phyloP scores from a whole-genome alignment of 1,140 invertebrate species.

The Periplaneta americana region DNA sequence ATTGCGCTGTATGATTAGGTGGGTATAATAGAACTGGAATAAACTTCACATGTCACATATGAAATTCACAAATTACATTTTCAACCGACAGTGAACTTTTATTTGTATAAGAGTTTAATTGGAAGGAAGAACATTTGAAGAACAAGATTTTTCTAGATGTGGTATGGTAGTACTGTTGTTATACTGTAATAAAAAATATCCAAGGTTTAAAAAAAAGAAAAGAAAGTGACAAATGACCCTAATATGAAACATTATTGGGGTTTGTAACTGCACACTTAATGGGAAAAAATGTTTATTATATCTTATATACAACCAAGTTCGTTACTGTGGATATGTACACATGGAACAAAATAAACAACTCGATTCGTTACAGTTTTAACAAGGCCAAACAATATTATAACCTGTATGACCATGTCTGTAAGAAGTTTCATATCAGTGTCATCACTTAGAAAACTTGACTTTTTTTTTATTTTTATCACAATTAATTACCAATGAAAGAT shows the following conservation, averaged over 20 bases:
- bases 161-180: background rate
- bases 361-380: background rate
- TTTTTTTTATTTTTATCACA: background rate
- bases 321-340: slow-evolving; percentile 5
- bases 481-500: background rate
- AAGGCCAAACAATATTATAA: background rate
- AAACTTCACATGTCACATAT: background rate
- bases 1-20: too few species aligned
- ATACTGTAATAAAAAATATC: background rate
- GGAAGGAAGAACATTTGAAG: background rate
- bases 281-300: slow-evolving; percentile 2
- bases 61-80: background rate
- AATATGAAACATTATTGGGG: background rate
- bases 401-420: background rate
- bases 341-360: slow-evolving; percentile 9
- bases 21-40: too few species aligned
- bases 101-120: background rate
- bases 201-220: background rate
- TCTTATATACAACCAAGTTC: slow-evolving; percentile 4
- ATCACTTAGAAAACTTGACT: background rate
- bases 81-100: background rate
- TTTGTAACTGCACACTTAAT: background rate
- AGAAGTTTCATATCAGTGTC: background rate
- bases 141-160: background rate
- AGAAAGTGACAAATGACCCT: background rate